Base-by-base conservation (phyloP, 2,113 vertebrate genomes). In the Jacana jacana region DNA sequence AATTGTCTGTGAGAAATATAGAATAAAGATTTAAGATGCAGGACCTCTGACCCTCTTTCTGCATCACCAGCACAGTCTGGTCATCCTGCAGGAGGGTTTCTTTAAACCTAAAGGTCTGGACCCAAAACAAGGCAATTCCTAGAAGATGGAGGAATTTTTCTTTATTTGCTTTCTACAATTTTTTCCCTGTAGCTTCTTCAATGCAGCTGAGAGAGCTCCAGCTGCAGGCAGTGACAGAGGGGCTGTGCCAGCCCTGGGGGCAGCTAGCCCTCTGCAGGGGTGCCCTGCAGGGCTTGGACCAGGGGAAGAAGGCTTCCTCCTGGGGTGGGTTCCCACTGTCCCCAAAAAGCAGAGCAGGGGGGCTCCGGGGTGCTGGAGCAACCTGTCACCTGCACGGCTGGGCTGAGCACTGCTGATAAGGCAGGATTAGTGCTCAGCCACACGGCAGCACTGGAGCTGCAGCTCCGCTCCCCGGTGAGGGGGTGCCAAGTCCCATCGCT, bases 161-260 rank as follows among this genome's bases (percentile, higher is more conserved):
- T 81, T n/a, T 19, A 52, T 31, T 58, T 79, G 33, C 11, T 70
- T 51, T 79, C 23, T 27, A 9, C 4, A 9, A 2, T 2, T 17
- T n/a, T 46, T 63, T 3, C 2, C 10, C 17, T 2, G 3, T 1
- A 55, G 14, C 27, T 66, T 52, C 14, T 48, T 27, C 17, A 27
- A 2, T 1, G 25, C 13, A 5, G 4, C 33, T 0, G 0, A 39
- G 66, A 51, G 33, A 51, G 39, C 42, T 4, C 23, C 0, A 4
- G 30, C 58, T 27, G 42, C 0, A 2, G 69, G 61, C 6, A 1
- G 46, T 1, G 46, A 30, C 13, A 63, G 87, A 40, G 70, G 78
- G 63, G 52, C 52, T 28, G 65, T 28, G 57, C 51, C 60, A 35
- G 51, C 40, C 40, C 70, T 2, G 70, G 49, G 28, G 27, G 40